phyloP scores from a whole-genome alignment of 2,888 invertebrate species.

The Tribolium freemani region DNA sequence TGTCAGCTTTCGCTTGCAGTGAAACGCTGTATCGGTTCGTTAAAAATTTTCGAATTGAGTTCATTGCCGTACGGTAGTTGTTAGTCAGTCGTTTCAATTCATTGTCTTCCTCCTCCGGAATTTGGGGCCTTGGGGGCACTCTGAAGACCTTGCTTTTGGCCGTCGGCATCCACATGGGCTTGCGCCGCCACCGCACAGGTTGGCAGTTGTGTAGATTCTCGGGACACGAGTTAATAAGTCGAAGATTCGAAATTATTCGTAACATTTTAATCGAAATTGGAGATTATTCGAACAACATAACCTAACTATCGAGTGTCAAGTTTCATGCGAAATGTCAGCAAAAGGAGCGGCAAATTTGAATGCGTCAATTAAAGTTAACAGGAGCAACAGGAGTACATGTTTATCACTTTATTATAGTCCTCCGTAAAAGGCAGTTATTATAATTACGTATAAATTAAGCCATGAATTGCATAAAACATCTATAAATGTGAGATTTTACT shows the following conservation, averaged over 20 bases:
- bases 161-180: slow-evolving; percentile 85
- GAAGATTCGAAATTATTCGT: slow-evolving; percentile 5
- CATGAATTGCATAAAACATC: too few relatives aligned
- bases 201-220: slow-evolving; percentile 39
- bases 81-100: slow-evolving; percentile 79
- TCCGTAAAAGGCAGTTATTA: too few relatives aligned
- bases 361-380: not conserved
- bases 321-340: not conserved
- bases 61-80: slow-evolving; percentile 75
- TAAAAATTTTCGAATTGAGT: slow-evolving; percentile 66
- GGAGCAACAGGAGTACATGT: too few relatives aligned
- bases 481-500: too few relatives aligned
- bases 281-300: not conserved
- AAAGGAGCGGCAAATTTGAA: not conserved
- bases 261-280: not conserved
- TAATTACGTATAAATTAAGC: too few relatives aligned
- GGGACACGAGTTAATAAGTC: not conserved
- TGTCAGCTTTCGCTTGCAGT: slow-evolving; percentile 57
- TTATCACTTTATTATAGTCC: too few relatives aligned
- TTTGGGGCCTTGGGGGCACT: slow-evolving; percentile 74
- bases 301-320: not conserved
- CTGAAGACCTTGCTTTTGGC: slow-evolving; percentile 86
- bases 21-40: slow-evolving; percentile 53
- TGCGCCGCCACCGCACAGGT: slow-evolving; percentile 73
- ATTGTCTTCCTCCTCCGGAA: slow-evolving; percentile 74